These are phyloP conservation scores for Pseudomyrmex pallidus DNA, from an alignment of 1,140 invertebrate species.

Conservation along the genomic window DNA sequence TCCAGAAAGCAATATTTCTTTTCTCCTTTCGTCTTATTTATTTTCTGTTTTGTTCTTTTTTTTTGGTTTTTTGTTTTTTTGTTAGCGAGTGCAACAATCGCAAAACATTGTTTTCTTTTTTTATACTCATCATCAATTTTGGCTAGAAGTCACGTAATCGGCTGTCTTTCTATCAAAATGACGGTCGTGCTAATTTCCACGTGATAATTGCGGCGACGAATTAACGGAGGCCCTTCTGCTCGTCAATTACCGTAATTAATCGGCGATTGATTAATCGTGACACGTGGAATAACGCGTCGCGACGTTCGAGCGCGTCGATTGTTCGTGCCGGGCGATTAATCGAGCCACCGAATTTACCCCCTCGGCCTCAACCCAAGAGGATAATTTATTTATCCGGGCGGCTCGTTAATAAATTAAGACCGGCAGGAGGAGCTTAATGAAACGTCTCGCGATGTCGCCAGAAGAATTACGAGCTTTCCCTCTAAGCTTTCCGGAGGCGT, in stretches of 20 bases:
- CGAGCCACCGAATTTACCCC: conserved; percentile 37
- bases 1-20: conserved; percentile 15
- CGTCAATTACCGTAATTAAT: conserved; percentile 60
- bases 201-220: conserved; percentile 50
- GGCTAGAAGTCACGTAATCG: neutral
- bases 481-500: conserved; percentile 8
- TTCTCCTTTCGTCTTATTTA: neutral
- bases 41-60: neutral
- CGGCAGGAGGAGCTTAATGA: conserved; percentile 63
- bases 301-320: conserved; percentile 50
- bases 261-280: conserved; percentile 58
- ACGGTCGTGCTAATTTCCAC: conserved; percentile 18
- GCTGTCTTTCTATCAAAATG: conserved; percentile 17
- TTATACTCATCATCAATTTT: too few species aligned
- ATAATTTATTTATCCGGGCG: conserved; percentile 61
- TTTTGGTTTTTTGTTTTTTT: too few species aligned
- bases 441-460: conserved; percentile 61
- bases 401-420: conserved; percentile 58
- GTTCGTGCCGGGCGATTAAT: conserved; percentile 52
- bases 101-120: neutral
- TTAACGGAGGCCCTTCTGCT: conserved; percentile 29
- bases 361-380: neutral
- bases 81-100: neutral
- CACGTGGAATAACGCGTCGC: conserved; percentile 51
- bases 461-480: conserved; percentile 57